A percentile compares a stretch with the other conserved stretches of the same genome.
These are phyloP conservation scores for Germaria angustata DNA, from an alignment of 2,888 invertebrate genomes.

Conservation along the genomic window DNA sequence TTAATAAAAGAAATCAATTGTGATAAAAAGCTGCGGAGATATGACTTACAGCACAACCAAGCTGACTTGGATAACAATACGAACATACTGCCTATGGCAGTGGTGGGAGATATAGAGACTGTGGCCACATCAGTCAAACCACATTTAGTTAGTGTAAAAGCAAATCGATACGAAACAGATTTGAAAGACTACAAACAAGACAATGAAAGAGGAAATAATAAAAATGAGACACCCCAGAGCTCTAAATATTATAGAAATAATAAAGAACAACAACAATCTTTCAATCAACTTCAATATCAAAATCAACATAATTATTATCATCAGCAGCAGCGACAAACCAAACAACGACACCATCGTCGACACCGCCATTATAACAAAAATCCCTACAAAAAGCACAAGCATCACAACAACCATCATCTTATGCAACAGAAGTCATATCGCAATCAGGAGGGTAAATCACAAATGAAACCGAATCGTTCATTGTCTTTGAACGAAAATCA, in stretches of 20 bases:
- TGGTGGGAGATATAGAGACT: constrained; percentile 59
- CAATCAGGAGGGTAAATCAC: constrained; percentile 1
- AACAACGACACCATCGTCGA: constrained; percentile 32
- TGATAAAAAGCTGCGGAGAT: not conserved
- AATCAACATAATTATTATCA: constrained; percentile 14
- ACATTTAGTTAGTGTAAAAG: not conserved
- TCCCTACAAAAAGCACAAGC: constrained; percentile 37
- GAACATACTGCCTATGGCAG: not conserved
- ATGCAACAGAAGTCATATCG: constrained; percentile 27
- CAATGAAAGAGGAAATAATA: not conserved
- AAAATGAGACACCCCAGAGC: constrained; percentile 36
- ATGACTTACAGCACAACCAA: constrained; percentile 4
- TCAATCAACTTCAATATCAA: not conserved
- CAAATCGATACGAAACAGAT: not conserved
- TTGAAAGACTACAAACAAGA: not conserved
- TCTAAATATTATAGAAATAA: constrained; percentile 8
- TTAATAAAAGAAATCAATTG: constrained; percentile 30
- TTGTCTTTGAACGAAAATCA: constrained; percentile 14
- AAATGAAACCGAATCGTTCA: constrained; percentile 15
- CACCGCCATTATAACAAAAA: constrained; percentile 24
- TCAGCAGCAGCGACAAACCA: constrained; percentile 41
- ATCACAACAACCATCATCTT: constrained; percentile 21
- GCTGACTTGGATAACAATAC: not conserved
- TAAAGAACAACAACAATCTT: not conserved
- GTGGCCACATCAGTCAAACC: not conserved